phyloP scores from a whole-genome alignment of 92 coral and sea anemone genomes.

The Meandrina meandrites region DNA sequence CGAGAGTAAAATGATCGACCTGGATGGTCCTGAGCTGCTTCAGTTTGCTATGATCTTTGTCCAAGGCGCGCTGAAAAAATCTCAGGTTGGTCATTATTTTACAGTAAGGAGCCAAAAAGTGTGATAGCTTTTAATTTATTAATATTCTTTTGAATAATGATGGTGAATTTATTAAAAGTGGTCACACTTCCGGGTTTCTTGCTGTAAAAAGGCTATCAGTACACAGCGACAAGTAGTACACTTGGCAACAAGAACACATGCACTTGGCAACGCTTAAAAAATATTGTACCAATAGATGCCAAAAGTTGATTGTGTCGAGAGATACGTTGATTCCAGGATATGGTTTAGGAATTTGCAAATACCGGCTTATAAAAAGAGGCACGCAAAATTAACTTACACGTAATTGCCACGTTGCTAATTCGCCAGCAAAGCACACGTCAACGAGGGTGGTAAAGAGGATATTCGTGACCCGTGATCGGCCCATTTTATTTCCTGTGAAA shows the following conservation, averaged over 20 bases:
- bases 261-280: no score
- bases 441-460: no score
- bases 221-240: no score
- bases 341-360: no score
- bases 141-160: no score
- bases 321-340: neutral
- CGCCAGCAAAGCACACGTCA: neutral
- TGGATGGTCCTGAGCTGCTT: conserved; percentile 76
- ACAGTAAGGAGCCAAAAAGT: neutral
- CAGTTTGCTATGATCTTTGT: conserved; percentile 75
- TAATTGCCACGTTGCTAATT: no score
- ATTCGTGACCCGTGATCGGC: no score
- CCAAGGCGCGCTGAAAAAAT: conserved; percentile 62
- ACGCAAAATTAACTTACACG: neutral
- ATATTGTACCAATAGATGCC: neutral
- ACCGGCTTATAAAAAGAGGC: neutral
- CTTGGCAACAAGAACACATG: no score
- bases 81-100: conserved; percentile 43
- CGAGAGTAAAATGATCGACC: conserved; percentile 16
- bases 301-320: neutral
- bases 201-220: no score
- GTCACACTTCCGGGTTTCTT: no score
- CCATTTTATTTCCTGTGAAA: no score
- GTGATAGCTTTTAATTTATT: neutral
- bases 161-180: no score